phyloP scores from a whole-genome alignment of 2,797 vertebrate species.

The Syngnathus acus region DNA sequence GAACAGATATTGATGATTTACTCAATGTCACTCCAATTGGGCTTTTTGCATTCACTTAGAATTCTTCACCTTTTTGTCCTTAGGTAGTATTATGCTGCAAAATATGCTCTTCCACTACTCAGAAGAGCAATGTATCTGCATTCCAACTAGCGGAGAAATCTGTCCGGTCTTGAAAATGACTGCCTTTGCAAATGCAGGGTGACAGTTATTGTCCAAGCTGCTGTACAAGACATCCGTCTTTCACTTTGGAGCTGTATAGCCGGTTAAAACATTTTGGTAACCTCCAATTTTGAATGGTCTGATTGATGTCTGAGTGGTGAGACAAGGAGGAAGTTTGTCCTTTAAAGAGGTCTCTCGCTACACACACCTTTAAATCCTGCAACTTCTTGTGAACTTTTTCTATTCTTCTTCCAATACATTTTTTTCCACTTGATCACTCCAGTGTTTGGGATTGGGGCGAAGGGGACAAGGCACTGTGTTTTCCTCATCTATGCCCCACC shows the following conservation, averaged over 20 bases:
- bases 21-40: no score
- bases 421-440: not conserved
- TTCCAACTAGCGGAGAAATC: not conserved
- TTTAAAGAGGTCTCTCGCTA: not conserved
- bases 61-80: no score
- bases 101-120: not conserved
- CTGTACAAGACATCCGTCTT: not conserved
- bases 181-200: not conserved
- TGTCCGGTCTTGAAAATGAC: not conserved
- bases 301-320: not conserved
- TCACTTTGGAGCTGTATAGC: not conserved
- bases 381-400: not conserved
- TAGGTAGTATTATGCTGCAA: not conserved
- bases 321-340: not conserved
- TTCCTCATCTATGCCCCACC: conserved; percentile 63
- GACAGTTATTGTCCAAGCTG: not conserved
- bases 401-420: not conserved
- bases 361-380: not conserved
- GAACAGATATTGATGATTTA: no score
- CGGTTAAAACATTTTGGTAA: not conserved
- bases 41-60: no score
- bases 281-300: not conserved
- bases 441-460: conserved; percentile 16
- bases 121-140: no score
- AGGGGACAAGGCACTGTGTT: conserved; percentile 58